Conservation (phyloP, 2,797 vertebrate genomes). For the Ara ararauna region DNA sequence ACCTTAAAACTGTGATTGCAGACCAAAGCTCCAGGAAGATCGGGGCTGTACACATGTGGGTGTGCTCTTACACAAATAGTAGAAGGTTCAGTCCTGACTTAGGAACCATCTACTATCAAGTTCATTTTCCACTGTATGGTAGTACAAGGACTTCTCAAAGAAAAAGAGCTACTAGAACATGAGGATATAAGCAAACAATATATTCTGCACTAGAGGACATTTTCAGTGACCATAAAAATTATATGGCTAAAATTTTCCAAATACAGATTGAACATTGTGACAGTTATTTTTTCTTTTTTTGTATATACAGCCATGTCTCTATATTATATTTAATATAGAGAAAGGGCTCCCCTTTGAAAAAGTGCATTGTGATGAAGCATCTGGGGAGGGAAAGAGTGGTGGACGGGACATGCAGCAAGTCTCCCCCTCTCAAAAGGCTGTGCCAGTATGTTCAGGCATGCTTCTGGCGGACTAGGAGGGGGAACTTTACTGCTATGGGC, state of each 20-base stretch:
- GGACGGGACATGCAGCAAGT: conserved; percentile 66
- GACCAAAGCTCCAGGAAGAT: background rate
- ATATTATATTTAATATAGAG: background rate
- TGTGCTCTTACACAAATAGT: background rate
- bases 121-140: background rate
- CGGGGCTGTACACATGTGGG: background rate
- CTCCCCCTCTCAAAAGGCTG: conserved; percentile 88
- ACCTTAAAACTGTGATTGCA: background rate
- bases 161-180: background rate
- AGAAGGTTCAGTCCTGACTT: conserved; percentile 3
- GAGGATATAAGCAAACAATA: background rate
- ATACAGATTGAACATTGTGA: background rate
- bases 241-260: background rate
- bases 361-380: conserved; percentile 90
- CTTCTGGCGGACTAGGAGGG: background rate
- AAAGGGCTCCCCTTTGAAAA: conserved; percentile 75
- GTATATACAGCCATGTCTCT: background rate
- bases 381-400: conserved; percentile 83
- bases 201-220: background rate
- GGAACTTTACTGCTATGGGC: background rate
- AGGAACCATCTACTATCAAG: background rate
- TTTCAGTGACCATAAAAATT: background rate
- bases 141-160: background rate
- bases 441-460: conserved; percentile 89
- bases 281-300: background rate